Evolutionary conservation across 2,113 vertebrate species (phyloP).

Genomic region (Psilopsiagon aymara): DNA sequence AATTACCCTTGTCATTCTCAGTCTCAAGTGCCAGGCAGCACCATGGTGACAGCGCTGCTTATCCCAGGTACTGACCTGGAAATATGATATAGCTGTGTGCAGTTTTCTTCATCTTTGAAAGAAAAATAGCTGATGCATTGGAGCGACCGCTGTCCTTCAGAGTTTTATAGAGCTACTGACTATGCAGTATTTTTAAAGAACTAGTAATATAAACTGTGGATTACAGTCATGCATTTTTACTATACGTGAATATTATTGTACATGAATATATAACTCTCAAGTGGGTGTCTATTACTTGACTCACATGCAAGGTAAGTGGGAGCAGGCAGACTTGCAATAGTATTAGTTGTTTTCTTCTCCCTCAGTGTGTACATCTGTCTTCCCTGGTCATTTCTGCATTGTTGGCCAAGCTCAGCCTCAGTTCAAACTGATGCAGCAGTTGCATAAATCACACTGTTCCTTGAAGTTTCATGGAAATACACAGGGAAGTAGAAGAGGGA

Average conservation of each 20-base stretch:
- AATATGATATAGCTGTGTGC: not conserved
- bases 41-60: not conserved
- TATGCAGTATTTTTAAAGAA: not conserved
- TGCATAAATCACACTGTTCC: not conserved
- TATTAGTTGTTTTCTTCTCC: not conserved
- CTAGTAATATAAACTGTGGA: not conserved
- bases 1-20: not conserved
- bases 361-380: not conserved
- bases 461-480: not conserved
- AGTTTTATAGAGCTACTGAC: not conserved
- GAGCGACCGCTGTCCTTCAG: not conserved
- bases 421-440: not conserved
- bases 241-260: not conserved
- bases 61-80: constrained; percentile 2
- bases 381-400: not conserved
- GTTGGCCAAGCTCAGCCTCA: not conserved
- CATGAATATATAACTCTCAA: not conserved
- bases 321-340: not conserved
- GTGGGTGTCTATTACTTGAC: not conserved
- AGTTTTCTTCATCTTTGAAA: not conserved
- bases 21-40: not conserved
- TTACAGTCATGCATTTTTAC: not conserved
- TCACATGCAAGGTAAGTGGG: not conserved
- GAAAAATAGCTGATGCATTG: not conserved
- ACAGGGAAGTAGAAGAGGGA: not conserved